These are phyloP conservation scores for Embiotoca jacksoni DNA, from an alignment of 2,113 vertebrate genomes.

Conservation along the genomic window DNA sequence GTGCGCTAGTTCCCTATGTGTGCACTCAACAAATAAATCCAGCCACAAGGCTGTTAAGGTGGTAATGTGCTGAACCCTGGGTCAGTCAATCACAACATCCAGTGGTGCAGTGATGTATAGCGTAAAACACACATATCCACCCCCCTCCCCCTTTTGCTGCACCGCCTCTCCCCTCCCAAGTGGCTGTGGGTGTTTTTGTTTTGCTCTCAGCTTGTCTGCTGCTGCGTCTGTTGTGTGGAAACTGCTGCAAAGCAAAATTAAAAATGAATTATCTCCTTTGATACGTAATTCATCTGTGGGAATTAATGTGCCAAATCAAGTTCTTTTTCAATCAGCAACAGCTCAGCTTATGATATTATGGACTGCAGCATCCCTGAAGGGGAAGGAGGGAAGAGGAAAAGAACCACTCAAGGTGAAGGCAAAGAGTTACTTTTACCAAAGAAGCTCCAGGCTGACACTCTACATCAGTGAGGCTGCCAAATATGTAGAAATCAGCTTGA, in stretches of 20 bases:
- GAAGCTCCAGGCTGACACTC: not conserved
- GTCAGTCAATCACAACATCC: constrained; percentile 69
- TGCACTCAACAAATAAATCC: constrained; percentile 55
- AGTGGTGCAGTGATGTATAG: constrained; percentile 45
- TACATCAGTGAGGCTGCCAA: not conserved
- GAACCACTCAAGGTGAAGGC: not conserved
- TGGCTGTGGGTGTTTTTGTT: constrained; percentile 59
- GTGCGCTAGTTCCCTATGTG: constrained; percentile 2
- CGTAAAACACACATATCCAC: constrained; percentile 16
- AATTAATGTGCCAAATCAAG: constrained; percentile 29
- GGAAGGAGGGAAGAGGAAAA: not conserved
- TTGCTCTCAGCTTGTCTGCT: constrained; percentile 40
- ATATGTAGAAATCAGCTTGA: not conserved
- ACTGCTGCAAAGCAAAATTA: constrained; percentile 52
- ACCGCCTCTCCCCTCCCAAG: constrained; percentile 46
- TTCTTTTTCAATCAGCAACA: constrained; percentile 10
- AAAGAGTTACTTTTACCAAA: not conserved
- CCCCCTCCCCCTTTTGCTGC: not conserved
- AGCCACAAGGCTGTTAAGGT: constrained; percentile 52
- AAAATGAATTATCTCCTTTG: constrained; percentile 58
- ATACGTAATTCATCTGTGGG: constrained; percentile 22
- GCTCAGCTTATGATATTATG: constrained; percentile 16
- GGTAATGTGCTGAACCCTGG: constrained; percentile 56
- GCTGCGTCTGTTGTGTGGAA: constrained; percentile 39
- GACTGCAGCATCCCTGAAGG: not conserved